A percentile compares a stretch with the other conserved stretches of the same genome.
Evolutionary conservation across 2,888 invertebrate genomes (phyloP).

Genomic region (Heteropelma amictum): DNA sequence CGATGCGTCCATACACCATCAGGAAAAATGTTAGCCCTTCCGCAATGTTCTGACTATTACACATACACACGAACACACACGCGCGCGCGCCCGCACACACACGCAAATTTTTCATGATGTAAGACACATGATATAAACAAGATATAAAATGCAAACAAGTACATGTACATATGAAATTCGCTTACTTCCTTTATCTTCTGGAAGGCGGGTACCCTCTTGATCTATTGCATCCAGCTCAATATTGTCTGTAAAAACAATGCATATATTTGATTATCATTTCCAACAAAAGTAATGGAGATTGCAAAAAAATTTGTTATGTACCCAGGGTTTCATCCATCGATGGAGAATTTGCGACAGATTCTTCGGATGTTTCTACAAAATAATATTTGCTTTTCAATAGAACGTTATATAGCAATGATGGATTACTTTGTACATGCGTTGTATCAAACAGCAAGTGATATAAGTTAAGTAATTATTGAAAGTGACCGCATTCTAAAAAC

Average conservation of each 20-base stretch:
- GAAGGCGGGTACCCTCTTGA: not conserved
- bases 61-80: not conserved
- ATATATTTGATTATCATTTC: constrained; percentile 2
- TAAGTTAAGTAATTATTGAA: not conserved
- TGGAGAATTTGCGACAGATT: not conserved
- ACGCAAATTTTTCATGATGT: constrained; percentile 5
- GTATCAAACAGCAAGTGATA: not conserved
- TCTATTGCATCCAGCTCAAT: not conserved
- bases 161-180: not conserved
- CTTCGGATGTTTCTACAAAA: not conserved
- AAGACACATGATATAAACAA: not conserved
- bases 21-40: too few relatives aligned
- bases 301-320: not conserved
- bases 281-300: not conserved
- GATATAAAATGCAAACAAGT: not conserved
- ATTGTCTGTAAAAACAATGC: constrained; percentile 1
- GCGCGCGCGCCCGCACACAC: not conserved
- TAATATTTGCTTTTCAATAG: not conserved
- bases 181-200: constrained; percentile 1
- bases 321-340: not conserved
- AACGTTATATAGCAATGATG: not conserved
- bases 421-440: not conserved
- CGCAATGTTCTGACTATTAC: too few relatives aligned
- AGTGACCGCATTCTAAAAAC: not conserved
- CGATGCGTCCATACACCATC: not conserved